Conservation (phyloP, 1,140 invertebrate genomes). For the Nasonia giraulti region DNA sequence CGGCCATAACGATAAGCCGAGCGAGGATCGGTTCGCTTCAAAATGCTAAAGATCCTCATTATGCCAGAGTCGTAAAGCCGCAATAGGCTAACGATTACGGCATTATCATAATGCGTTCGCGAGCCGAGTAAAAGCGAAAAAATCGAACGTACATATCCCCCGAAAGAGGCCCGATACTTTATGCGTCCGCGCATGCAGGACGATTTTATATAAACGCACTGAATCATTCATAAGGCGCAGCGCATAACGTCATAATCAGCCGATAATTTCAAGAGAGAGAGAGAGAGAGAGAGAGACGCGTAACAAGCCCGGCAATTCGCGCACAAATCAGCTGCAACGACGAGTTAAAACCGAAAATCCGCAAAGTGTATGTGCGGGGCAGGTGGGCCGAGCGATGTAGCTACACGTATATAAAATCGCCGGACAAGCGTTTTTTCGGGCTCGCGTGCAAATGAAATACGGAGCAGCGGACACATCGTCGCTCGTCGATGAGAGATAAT, state of each 20-base stretch:
- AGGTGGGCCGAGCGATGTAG: no score
- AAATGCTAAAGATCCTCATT: neutral
- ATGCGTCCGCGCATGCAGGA: neutral
- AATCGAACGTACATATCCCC: neutral
- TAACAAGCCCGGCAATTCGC: neutral
- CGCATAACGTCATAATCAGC: neutral
- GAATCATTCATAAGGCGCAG: neutral
- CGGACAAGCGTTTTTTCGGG: neutral
- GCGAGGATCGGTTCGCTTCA: neutral
- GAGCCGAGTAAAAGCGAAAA: neutral
- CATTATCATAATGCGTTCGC: neutral
- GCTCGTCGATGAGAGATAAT: neutral
- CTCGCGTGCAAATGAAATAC: slow-evolving; percentile 32
- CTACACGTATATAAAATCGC: neutral
- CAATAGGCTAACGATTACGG: neutral
- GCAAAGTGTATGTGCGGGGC: neutral
- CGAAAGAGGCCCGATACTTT: neutral
- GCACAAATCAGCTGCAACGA: no score
- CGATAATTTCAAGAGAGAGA: neutral
- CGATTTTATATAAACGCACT: slow-evolving; percentile 2
- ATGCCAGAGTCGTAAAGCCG: neutral
- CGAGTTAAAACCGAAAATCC: neutral
- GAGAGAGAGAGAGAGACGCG: neutral
- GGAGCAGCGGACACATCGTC: neutral
- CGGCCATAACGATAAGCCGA: neutral